phyloP scores from a whole-genome alignment of 2,113 vertebrate genomes.

The Clupea harengus region DNA sequence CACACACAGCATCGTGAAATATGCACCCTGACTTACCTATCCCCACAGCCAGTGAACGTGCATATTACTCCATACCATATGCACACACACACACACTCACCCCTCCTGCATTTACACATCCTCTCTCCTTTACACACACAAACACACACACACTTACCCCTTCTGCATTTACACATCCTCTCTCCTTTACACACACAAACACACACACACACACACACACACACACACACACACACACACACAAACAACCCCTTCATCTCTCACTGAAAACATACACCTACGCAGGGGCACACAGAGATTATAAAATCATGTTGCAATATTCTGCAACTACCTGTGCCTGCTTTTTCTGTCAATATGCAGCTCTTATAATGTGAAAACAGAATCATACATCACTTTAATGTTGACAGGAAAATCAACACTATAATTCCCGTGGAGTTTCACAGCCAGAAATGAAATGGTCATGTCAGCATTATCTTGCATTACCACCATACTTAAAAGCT shows the following conservation, averaged over 20 bases:
- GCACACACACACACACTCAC: background rate
- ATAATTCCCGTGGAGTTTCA: background rate
- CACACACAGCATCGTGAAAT: background rate
- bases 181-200: background rate
- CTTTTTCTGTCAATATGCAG: background rate
- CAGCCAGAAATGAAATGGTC: background rate
- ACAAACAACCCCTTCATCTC: background rate
- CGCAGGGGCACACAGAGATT: background rate
- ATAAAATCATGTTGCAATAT: slow-evolving; percentile 11
- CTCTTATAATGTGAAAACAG: background rate
- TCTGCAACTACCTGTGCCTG: background rate
- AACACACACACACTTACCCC: background rate
- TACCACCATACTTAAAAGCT: background rate
- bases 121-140: background rate
- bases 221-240: background rate
- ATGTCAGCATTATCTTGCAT: background rate
- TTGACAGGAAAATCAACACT: slow-evolving; percentile 15
- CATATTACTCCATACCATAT: background rate
- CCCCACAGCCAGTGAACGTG: background rate
- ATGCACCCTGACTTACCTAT: background rate
- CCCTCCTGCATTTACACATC: background rate
- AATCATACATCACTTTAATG: background rate
- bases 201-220: background rate
- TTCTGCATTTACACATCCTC: background rate
- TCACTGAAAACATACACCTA: background rate